A percentile compares a stretch with the other conserved stretches of the same genome.
Evolutionary conservation across 2,797 vertebrate species (phyloP).

Genomic region (Squalus acanthias): DNA sequence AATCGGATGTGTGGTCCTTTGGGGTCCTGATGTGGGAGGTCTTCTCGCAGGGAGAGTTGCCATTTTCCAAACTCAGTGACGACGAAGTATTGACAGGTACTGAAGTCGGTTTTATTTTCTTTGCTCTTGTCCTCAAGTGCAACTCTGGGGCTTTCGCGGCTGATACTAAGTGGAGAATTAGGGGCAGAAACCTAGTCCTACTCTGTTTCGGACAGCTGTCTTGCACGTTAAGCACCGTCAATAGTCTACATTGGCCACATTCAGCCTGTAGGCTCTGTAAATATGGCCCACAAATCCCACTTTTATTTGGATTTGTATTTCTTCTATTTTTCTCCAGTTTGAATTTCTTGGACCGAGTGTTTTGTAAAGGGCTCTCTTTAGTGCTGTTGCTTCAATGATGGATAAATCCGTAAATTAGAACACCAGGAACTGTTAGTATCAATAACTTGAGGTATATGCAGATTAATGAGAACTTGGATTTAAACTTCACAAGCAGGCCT

Average conservation of each 20-base stretch:
- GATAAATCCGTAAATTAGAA: not conserved
- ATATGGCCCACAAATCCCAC: not conserved
- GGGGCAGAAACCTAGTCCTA: not conserved
- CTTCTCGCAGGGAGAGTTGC: conserved; percentile 84
- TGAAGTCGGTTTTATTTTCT: conserved; percentile 38
- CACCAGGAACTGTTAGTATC: not conserved
- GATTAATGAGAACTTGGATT: not conserved
- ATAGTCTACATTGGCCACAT: no score
- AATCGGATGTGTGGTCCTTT: conserved; percentile 90
- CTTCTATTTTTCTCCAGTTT: not conserved
- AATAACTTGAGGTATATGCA: not conserved
- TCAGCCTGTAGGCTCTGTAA: not conserved
- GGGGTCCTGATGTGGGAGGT: conserved; percentile 96
- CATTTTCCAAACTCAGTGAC: conserved; percentile 70
- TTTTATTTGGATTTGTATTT: not conserved
- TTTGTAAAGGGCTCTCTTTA: not conserved
- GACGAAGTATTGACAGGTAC: conserved; percentile 85
- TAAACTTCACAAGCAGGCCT: no score
- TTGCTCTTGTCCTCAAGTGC: not conserved
- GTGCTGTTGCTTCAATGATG: not conserved
- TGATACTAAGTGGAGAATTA: not conserved
- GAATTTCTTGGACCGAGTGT: not conserved
- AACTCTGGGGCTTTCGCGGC: not conserved
- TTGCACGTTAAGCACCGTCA: no score
- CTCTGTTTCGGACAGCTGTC: not conserved